Conservation (phyloP, 2,888 invertebrate species). For the Atrina japonica region DNA sequence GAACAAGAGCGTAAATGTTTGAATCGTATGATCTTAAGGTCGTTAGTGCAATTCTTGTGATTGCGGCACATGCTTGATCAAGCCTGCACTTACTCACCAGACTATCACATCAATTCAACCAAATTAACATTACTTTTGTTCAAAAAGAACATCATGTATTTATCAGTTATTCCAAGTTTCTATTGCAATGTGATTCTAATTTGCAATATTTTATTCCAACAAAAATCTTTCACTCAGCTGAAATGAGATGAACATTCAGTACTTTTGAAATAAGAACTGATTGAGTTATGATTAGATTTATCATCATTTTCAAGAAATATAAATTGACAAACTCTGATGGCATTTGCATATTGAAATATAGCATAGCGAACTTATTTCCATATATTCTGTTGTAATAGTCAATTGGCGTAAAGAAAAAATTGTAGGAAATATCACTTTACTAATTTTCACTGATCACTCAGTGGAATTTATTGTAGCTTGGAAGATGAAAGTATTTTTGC, state of each 20-base stretch:
- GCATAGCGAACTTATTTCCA: too few species aligned
- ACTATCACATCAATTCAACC: conserved; percentile 40
- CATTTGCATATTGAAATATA: too few species aligned
- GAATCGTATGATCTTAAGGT: conserved; percentile 31
- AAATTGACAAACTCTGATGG: too few species aligned
- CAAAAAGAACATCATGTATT: conserved; percentile 44
- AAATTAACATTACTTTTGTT: conserved; percentile 42
- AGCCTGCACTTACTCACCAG: conserved; percentile 35
- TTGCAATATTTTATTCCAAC: conserved; percentile 35
- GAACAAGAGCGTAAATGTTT: conserved; percentile 37
- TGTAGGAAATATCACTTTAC: too few species aligned
- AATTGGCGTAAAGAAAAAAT: too few species aligned
- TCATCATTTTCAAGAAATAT: background rate
- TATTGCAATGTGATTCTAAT: conserved; percentile 41
- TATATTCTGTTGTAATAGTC: too few species aligned
- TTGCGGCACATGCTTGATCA: conserved; percentile 35
- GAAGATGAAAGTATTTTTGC: too few species aligned
- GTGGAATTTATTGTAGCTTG: too few species aligned
- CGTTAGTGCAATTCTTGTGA: conserved; percentile 39
- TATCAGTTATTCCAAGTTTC: conserved; percentile 31
- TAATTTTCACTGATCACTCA: too few species aligned
- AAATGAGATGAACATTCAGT: conserved; percentile 37
- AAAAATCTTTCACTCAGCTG: conserved; percentile 40
- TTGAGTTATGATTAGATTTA: conserved; percentile 6
- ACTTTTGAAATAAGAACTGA: conserved; percentile 26